These are phyloP conservation scores for Eurois occulta DNA, from an alignment of 2,888 invertebrate genomes.

Conservation along the genomic window DNA sequence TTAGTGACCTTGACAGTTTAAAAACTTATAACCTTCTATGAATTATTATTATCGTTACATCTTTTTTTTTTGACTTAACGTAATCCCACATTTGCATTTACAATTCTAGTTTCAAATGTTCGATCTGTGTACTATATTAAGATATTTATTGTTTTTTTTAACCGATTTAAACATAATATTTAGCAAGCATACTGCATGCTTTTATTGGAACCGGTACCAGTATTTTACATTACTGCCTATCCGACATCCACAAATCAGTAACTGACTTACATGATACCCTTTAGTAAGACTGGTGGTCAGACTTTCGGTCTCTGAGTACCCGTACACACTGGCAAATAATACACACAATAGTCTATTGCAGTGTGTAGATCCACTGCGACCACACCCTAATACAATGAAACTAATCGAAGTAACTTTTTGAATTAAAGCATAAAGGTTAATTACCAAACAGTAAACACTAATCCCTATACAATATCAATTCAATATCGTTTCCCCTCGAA, in stretches of 20 bases:
- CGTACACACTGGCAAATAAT: neutral
- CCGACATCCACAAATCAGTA: neutral
- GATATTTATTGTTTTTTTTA: no score
- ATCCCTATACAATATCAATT: constrained; percentile 52
- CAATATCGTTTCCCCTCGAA: constrained; percentile 51
- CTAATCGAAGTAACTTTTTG: neutral
- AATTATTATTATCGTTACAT: no score
- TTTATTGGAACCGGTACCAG: no score
- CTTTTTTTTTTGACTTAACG: no score
- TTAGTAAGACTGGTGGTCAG: neutral
- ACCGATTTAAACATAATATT: no score
- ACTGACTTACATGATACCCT: neutral
- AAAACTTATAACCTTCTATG: no score
- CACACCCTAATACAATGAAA: neutral
- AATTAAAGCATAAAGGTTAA: constrained; percentile 6
- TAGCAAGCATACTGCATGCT: no score
- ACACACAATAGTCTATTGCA: no score
- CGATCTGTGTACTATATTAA: no score
- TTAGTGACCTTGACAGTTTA: no score
- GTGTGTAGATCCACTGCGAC: neutral
- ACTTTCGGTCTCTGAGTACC: neutral
- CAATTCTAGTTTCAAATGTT: no score
- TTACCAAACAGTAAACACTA: constrained; percentile 9
- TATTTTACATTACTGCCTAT: neutral
- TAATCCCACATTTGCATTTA: no score